Percentiles rank a stretch among this genome's conserved stretches.
Evolutionary conservation across 2,113 vertebrate genomes (phyloP).

Genomic region (Oreochromis aureus): DNA sequence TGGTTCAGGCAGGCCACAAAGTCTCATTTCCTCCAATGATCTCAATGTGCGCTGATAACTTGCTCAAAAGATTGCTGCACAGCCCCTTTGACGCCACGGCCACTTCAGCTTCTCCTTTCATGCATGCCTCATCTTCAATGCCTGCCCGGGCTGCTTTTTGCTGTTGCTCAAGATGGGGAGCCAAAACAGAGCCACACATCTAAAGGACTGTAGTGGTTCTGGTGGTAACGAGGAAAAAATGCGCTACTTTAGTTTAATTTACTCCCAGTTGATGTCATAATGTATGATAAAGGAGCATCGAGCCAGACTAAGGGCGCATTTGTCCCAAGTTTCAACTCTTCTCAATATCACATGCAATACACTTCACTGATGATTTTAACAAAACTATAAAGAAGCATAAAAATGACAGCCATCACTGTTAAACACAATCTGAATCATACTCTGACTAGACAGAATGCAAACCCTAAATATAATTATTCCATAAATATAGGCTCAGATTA

Average conservation of each 20-base stretch:
- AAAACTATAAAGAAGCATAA: background rate
- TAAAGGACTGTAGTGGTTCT: background rate
- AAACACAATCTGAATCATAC: background rate
- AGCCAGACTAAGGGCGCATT: background rate
- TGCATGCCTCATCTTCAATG: background rate
- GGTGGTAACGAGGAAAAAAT: background rate
- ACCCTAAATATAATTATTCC: background rate
- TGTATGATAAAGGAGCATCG: background rate
- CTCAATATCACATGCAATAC: background rate
- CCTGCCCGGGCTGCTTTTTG: background rate
- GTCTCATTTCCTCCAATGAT: background rate
- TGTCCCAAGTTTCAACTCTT: fast-evolving
- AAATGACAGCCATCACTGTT: background rate
- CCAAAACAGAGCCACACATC: background rate
- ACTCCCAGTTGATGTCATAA: background rate
- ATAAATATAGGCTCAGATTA: background rate
- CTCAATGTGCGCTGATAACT: background rate
- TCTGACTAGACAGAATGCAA: background rate
- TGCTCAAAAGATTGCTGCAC: background rate
- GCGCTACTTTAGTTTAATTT: background rate
- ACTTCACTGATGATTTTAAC: background rate
- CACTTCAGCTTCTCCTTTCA: background rate
- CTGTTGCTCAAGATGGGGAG: background rate
- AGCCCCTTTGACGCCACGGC: fast-evolving
- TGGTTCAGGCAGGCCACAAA: background rate